These are phyloP conservation scores for Sisyra terminalis DNA, from an alignment of 2,888 invertebrate genomes.

Conservation along the genomic window DNA sequence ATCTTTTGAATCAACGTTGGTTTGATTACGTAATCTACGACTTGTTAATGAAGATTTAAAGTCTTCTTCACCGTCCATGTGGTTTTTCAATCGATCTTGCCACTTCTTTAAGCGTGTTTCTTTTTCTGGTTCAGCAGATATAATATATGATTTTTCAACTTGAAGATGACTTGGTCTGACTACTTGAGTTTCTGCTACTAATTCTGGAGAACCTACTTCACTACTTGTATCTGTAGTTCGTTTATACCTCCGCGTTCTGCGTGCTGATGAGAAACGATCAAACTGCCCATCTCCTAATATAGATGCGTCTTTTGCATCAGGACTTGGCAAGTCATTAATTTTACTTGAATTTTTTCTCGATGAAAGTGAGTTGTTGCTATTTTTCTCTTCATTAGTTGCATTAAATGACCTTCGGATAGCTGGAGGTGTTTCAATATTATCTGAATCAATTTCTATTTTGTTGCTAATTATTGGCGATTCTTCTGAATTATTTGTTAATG, in stretches of 20 bases:
- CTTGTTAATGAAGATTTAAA: constrained; percentile 11
- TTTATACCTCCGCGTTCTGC: constrained; percentile 69
- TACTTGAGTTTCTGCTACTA: constrained; percentile 34
- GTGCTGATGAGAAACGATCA: constrained; percentile 65
- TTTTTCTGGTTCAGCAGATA: constrained; percentile 32
- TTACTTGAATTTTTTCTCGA: constrained; percentile 34
- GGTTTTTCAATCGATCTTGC: constrained; percentile 49
- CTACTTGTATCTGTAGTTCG: constrained; percentile 40
- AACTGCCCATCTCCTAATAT: constrained; percentile 64
- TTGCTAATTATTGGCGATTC: constrained; percentile 27
- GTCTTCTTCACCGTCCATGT: constrained; percentile 13
- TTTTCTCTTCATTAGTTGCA: constrained; percentile 33
- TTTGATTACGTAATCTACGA: constrained; percentile 35
- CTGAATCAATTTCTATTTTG: constrained; percentile 72
- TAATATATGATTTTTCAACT: constrained; percentile 34
- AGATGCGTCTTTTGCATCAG: constrained; percentile 25
- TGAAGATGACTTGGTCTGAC: constrained; percentile 33
- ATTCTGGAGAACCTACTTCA: constrained; percentile 28
- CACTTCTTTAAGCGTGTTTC: constrained; percentile 46
- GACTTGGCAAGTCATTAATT: constrained; percentile 21
- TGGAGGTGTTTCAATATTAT: constrained; percentile 82
- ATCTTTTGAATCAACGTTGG: constrained; percentile 53
- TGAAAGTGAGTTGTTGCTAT: constrained; percentile 31
- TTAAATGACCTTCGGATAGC: constrained; percentile 53
- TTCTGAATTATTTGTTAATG: background rate